Conservation (phyloP, 2,113 vertebrate genomes). For the Lepus europaeus region DNA sequence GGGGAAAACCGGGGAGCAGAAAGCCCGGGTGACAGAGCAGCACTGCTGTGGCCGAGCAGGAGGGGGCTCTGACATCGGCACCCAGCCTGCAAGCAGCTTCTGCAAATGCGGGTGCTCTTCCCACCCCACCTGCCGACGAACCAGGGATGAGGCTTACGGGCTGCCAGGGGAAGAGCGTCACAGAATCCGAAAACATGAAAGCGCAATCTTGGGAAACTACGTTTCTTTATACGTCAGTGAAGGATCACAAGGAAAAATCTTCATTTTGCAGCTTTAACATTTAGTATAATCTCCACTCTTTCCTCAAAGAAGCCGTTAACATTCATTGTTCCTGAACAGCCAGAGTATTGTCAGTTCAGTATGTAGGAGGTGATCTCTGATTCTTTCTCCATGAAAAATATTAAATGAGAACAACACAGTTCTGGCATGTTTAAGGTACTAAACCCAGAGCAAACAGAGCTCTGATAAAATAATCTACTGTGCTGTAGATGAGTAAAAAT, state of each 20-base stretch:
- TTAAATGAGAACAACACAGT: background rate
- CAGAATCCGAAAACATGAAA: background rate
- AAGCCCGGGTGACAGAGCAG: conserved; percentile 23
- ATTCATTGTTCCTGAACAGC: background rate
- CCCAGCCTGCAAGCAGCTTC: too few species aligned
- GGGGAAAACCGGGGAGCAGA: background rate
- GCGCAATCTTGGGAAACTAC: background rate
- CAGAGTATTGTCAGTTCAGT: background rate
- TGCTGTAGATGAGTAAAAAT: background rate
- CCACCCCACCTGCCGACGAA: background rate
- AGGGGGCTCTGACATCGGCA: background rate
- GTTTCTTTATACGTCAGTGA: conserved; percentile 43
- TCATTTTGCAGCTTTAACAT: background rate
- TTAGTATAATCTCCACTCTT: conserved; percentile 1
- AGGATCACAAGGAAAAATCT: background rate
- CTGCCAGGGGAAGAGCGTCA: background rate
- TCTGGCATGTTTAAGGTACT: background rate
- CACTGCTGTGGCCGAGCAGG: background rate
- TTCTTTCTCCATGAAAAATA: conserved; percentile 24
- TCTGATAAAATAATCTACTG: conserved; percentile 20
- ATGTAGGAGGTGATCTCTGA: background rate
- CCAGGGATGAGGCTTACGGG: background rate
- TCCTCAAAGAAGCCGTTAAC: background rate
- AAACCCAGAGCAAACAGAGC: background rate
- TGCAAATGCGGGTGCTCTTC: too few species aligned